Base-by-base conservation (phyloP, 2,888 invertebrate species). In the Polydrusus tereticollis region DNA sequence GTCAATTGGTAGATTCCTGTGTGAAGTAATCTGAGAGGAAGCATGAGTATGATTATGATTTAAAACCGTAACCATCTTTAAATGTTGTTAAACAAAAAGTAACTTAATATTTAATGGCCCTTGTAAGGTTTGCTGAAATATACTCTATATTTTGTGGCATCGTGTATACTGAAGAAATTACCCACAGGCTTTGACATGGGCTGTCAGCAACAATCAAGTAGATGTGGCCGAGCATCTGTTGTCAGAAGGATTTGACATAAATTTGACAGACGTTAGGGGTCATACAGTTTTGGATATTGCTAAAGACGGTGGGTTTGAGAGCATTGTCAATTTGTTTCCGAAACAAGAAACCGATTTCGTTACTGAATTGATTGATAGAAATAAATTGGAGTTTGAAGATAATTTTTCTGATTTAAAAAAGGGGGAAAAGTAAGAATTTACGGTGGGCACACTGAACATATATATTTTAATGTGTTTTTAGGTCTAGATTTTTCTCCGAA, bases 141-240 rank as follows among this genome's bases (percentile, higher is more conserved):
- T n/a, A n/a, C n/a, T n/a, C n/a, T n/a, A n/a, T n/a, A n/a, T n/a
- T n/a, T n/a, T n/a, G n/a, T n/a, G n/a, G 29, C 5, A 29, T 29
- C 29, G 29, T 4, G 4, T 29, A 29, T 7, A 29, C 29, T 29
- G 29, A 29, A 5, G 4, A 29, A 4, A 29, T 4, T 29, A 29
- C n/a, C 7, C 23, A 41, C 20, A 91, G 91, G 90, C 90, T 50
- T 78, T 91, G 59, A 90, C 90, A 82, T 90, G 90, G 88, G 90
- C 91, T 58, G 88, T 87, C 8, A 86, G 87, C 76, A 86, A 87
- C 76, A 90, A 90, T 78, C 86, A 88, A 77, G 80, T 85, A 14
- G 87, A 89, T 68, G 86, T 89, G 66, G 85, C 90, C 16, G 85
- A 88, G 81, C 80, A 88, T 75, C 85, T 92, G 0, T 83, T 91